Conservation (phyloP, 2,888 invertebrate species). For the Eurytoma adleriae region DNA sequence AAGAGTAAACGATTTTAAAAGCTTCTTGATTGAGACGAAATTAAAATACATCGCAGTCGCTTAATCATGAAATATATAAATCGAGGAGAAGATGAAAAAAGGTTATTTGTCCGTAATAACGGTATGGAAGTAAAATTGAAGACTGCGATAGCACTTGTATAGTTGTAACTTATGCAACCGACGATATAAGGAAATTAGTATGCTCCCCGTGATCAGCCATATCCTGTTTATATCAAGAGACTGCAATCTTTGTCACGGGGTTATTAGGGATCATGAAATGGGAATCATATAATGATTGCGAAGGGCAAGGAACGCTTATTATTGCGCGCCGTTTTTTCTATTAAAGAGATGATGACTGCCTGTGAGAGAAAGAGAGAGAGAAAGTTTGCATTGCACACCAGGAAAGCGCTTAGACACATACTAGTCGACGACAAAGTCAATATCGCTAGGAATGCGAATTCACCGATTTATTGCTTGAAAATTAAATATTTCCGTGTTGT, state of each 20-base stretch:
- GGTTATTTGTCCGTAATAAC: not conserved
- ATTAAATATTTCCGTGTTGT: not conserved
- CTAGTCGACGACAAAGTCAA: constrained; percentile 39
- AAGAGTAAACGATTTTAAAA: too few species aligned
- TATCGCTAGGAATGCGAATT: constrained; percentile 17
- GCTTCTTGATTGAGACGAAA: too few species aligned
- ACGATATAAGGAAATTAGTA: constrained; percentile 16
- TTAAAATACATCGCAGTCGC: too few species aligned
- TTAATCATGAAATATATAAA: not conserved
- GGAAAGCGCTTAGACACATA: constrained; percentile 36
- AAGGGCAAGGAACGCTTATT: constrained; percentile 46
- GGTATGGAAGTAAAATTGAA: not conserved
- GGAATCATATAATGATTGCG: constrained; percentile 38
- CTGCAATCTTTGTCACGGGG: constrained; percentile 51
- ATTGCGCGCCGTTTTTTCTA: constrained; percentile 39
- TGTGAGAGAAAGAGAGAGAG: constrained; percentile 16
- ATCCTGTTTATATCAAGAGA: constrained; percentile 51
- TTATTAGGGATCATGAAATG: constrained; percentile 34
- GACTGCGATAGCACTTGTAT: not conserved
- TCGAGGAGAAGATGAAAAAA: not conserved
- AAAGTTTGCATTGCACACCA: constrained; percentile 36
- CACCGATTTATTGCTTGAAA: constrained; percentile 29
- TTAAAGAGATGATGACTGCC: not conserved
- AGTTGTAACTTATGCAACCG: constrained; percentile 21
- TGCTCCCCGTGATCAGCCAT: constrained; percentile 34